Percentiles rank a stretch among this genome's conserved stretches.
Conservation (phyloP, 2,797 vertebrate species). For the Chrosomus eos region DNA sequence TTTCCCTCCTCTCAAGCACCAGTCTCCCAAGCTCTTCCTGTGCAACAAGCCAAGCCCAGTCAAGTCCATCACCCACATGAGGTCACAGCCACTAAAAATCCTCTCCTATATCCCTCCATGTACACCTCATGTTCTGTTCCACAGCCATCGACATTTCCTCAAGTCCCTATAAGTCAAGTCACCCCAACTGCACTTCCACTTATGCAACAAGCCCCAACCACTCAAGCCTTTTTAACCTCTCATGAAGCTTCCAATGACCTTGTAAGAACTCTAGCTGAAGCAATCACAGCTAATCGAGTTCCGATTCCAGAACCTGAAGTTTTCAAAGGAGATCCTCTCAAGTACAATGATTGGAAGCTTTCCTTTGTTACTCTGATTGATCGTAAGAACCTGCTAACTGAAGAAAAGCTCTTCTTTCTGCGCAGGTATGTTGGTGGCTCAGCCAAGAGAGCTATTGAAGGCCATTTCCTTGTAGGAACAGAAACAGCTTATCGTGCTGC, state of each 20-base stretch:
- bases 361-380: constrained; percentile 53
- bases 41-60: too few species aligned
- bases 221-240: too few species aligned
- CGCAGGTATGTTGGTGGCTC: constrained; percentile 3
- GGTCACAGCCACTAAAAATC: too few species aligned
- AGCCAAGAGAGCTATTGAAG: constrained; percentile 53
- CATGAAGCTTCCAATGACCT: constrained; percentile 25
- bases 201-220: too few species aligned
- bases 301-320: constrained; percentile 38
- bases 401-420: constrained; percentile 54
- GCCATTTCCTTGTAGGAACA: constrained; percentile 49
- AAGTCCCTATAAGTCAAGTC: too few species aligned
- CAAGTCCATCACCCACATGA: too few species aligned
- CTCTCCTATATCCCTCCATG: too few species aligned
- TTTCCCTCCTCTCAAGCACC: too few species aligned
- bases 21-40: too few species aligned
- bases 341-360: constrained; percentile 54
- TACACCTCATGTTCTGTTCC: too few species aligned
- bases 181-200: too few species aligned
- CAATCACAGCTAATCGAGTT: constrained; percentile 34
- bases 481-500: constrained; percentile 47
- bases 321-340: constrained; percentile 4
- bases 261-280: constrained; percentile 35
- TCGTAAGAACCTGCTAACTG: constrained; percentile 49
- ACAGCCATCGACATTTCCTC: too few species aligned